A percentile compares a stretch with the other conserved stretches of the same genome.
phyloP scores from a whole-genome alignment of 1,140 invertebrate genomes.

The Caenorhabditis briggsae region DNA sequence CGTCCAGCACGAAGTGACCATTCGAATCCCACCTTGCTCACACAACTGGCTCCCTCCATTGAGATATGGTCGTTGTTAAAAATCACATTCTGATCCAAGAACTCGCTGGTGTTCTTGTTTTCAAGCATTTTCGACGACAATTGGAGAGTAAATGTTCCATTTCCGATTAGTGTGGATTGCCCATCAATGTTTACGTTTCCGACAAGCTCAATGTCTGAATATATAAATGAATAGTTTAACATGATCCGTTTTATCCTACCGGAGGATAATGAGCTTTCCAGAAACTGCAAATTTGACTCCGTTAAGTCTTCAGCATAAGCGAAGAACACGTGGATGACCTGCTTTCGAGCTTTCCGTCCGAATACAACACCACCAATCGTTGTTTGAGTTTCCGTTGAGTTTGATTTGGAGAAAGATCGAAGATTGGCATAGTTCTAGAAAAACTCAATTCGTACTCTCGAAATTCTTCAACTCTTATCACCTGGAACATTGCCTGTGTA shows the following conservation, averaged over 20 bases:
- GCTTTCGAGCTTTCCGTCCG: constrained; percentile 35
- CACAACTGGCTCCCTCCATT: constrained; percentile 43
- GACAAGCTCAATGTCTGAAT: constrained; percentile 56
- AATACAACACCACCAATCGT: constrained; percentile 34
- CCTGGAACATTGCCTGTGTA: constrained; percentile 49
- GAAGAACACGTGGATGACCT: constrained; percentile 50
- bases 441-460: background rate
- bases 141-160: constrained; percentile 10
- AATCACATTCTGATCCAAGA: constrained; percentile 50
- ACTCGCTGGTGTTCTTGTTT: constrained; percentile 6
- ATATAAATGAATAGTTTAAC: background rate
- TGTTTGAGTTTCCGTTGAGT: background rate
- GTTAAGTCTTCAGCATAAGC: constrained; percentile 37
- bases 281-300: constrained; percentile 16
- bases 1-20: constrained; percentile 42
- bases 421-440: constrained; percentile 39
- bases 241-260: background rate
- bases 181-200: constrained; percentile 54
- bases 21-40: constrained; percentile 47
- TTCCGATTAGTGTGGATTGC: background rate
- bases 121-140: constrained; percentile 34
- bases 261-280: constrained; percentile 37
- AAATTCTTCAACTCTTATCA: background rate
- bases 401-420: constrained; percentile 9
- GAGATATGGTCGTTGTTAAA: constrained; percentile 45